Evolutionary conservation across 1,140 invertebrate species (phyloP).

Genomic region (Sminthurides bifidus): DNA sequence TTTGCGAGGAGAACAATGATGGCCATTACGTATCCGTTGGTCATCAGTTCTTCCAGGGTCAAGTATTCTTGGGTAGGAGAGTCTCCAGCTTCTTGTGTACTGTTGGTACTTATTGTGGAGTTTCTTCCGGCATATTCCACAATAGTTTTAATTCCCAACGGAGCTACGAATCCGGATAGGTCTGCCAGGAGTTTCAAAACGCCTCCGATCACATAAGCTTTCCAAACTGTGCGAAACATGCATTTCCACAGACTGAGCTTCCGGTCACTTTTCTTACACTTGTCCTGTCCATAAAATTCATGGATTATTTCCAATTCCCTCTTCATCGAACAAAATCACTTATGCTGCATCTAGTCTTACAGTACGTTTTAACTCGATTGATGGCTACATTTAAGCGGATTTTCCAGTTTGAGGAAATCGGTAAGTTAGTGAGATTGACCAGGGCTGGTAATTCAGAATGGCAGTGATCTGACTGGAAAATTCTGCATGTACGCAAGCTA

Average conservation of each 20-base stretch:
- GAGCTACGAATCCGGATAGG: constrained; percentile 57
- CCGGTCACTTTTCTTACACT: constrained; percentile 2
- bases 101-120: not conserved
- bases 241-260: constrained; percentile 47
- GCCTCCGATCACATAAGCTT: constrained; percentile 56
- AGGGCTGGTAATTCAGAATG: too few relatives aligned
- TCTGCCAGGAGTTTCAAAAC: constrained; percentile 66
- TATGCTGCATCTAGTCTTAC: not conserved
- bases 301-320: not conserved
- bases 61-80: too few relatives aligned
- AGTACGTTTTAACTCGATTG: constrained; percentile 7
- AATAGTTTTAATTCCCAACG: constrained; percentile 42
- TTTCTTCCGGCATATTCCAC: constrained; percentile 22
- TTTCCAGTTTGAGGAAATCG: too few relatives aligned
- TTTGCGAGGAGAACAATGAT: constrained; percentile 57
- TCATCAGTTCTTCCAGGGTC: constrained; percentile 48
- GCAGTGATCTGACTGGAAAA: constrained; percentile 5
- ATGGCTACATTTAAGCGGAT: too few relatives aligned
- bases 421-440: too few relatives aligned
- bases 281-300: not conserved
- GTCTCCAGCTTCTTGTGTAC: constrained; percentile 2
- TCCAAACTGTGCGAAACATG: constrained; percentile 56
- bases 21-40: constrained; percentile 66
- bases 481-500: too few relatives aligned
- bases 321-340: not conserved